phyloP scores from a whole-genome alignment of 2,113 vertebrate species.

The Crotalus viridis region DNA sequence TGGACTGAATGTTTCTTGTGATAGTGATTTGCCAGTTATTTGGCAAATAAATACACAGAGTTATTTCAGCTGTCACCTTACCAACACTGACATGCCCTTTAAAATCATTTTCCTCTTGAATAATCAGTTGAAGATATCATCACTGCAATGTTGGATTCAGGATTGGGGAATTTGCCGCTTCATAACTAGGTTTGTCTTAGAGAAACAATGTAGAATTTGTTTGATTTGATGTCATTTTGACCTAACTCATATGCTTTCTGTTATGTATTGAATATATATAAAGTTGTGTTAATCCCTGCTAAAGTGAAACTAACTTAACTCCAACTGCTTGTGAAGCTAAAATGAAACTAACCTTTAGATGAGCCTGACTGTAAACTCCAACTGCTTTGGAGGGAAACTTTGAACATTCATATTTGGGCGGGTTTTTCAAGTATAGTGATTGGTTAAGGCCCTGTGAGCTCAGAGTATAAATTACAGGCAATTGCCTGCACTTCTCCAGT shows the following conservation, averaged over 20 bases:
- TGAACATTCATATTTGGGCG: no score
- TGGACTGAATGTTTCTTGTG: constrained; percentile 42
- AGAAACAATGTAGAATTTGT: constrained; percentile 13
- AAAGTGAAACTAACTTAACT: no score
- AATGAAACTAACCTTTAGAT: no score
- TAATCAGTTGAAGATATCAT: constrained; percentile 51
- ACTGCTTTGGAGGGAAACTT: no score
- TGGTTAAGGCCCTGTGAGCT: no score
- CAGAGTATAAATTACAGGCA: no score
- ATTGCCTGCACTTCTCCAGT: no score
- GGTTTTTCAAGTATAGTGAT: no score
- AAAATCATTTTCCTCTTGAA: constrained; percentile 54
- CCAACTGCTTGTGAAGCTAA: no score
- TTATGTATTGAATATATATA: no score
- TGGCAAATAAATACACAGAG: constrained; percentile 64
- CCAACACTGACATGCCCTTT: constrained; percentile 44
- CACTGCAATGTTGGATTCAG: constrained; percentile 24
- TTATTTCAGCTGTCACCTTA: constrained; percentile 60
- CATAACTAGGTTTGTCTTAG: constrained; percentile 34
- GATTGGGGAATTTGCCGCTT: constrained; percentile 48
- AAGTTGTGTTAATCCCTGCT: no score
- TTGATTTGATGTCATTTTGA: constrained; percentile 47
- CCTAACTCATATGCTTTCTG: constrained; percentile 29
- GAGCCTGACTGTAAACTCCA: no score
- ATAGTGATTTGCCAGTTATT: constrained; percentile 57